Evolutionary conservation across 2,113 vertebrate genomes (phyloP), one percentile per base, ranked within the genome.

Genomic region (Neodon shergylaensis): DNA sequence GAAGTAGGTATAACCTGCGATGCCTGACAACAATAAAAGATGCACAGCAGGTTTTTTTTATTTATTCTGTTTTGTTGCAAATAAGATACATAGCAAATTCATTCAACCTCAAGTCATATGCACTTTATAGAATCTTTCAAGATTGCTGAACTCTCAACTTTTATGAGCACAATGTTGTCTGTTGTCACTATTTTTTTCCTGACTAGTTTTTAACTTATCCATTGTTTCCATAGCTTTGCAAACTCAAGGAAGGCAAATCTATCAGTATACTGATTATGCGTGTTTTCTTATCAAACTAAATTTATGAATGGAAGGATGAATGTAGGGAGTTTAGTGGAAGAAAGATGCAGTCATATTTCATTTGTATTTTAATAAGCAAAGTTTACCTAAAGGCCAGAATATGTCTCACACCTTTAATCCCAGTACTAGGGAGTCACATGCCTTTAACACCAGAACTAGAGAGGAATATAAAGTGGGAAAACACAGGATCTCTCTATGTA

Each of bases 221-320:
- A 31, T 61, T 49, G 5, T 26, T 8, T 76, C 7, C 31, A 11
- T 66, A 79, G 91, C 36, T 19, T 19, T 78, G 47, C 22, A 78
- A 85, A 28, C 1, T 92, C 28, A 52, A 28, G 82, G 74, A 86
- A 22, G 16, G 22, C 61, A 96, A 58, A 88, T 77, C 36, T 73
- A 16, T 54, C 21, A 17, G 73, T 68, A 22, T 11, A n/a, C 17
- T 91, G 39, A 63, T 42, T 78, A 49, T 86, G 63, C 6, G 16
- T 78, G n/a, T 73, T 90, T 83, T 17, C 31, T 19, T 88, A 90
- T 19, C 22, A 14, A 78, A 58, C 24, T 93, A 65, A 91, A 42
- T 66, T 21, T 58, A 88, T 83, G 68, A 91, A 61, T 54, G 31
- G 81, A 19, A 54, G 3, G 21, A 88, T 83, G 68, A 89, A 68